Evolutionary conservation across 2,888 invertebrate species (phyloP).

Genomic region (Ophion slaviceki): DNA sequence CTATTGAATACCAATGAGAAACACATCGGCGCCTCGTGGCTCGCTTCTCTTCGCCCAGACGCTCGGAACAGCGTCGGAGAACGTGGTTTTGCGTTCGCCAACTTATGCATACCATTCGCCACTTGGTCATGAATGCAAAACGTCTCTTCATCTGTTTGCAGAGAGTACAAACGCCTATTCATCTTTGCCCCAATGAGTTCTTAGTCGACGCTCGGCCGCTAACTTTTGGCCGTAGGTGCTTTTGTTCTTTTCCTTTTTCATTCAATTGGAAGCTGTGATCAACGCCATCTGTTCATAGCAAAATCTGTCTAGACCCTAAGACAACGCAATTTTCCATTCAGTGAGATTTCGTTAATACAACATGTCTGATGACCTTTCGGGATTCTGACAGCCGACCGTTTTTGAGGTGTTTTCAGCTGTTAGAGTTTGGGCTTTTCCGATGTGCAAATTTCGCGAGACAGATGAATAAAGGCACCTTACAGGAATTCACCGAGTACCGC

Average conservation of each 20-base stretch:
- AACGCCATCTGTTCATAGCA: neutral
- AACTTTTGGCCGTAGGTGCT: no score
- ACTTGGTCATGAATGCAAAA: constrained; percentile 66
- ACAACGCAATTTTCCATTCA: no score
- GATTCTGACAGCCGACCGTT: no score
- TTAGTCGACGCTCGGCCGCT: neutral
- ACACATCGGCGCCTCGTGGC: constrained; percentile 43
- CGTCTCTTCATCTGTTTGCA: constrained; percentile 21
- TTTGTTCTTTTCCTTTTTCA: neutral
- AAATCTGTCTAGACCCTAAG: neutral
- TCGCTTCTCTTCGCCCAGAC: constrained; percentile 34
- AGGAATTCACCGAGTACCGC: constrained; percentile 30
- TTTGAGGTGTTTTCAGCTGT: constrained; percentile 65
- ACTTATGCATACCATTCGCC: constrained; percentile 74
- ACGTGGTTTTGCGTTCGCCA: constrained; percentile 77
- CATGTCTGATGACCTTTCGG: no score
- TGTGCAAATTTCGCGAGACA: constrained; percentile 25
- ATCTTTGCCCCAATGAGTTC: constrained; percentile 5
- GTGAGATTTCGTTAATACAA: no score
- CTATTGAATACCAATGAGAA: constrained; percentile 63
- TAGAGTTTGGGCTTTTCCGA: constrained; percentile 62
- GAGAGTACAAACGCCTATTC: constrained; percentile 31
- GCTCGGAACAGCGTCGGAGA: constrained; percentile 42
- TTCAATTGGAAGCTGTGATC: neutral
- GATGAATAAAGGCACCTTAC: constrained; percentile 5